Percentiles rank a stretch among this genome's conserved stretches.
Evolutionary conservation across 1,140 invertebrate species (phyloP).

Genomic region (Condylostylus longicornis): DNA sequence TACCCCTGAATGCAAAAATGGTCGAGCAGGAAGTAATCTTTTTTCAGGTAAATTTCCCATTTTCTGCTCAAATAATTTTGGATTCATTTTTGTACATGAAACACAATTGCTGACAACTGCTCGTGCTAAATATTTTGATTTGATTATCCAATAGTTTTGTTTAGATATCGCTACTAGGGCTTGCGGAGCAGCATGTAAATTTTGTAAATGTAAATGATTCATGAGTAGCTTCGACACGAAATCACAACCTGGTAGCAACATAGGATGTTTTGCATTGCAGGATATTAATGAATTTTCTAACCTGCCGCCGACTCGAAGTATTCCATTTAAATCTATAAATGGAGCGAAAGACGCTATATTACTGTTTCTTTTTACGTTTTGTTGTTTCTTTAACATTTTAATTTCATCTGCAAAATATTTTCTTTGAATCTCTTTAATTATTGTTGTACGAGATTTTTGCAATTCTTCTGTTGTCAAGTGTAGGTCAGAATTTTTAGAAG

Average conservation of each 20-base stretch:
- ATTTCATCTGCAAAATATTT: no score
- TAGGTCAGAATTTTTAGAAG: no score
- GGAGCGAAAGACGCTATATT: no score
- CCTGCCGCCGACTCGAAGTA: not conserved
- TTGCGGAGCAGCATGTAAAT: not conserved
- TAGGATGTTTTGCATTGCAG: not conserved
- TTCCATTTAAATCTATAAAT: no score
- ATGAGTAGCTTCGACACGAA: not conserved
- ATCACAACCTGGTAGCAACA: not conserved
- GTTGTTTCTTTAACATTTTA: no score
- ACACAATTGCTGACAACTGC: conserved; percentile 3
- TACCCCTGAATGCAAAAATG: conserved; percentile 1
- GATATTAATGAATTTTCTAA: not conserved
- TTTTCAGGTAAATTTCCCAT: conserved; percentile 3
- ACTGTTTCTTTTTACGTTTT: no score
- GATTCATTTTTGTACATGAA: no score
- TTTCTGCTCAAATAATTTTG: conserved; percentile 7
- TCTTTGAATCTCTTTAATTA: no score
- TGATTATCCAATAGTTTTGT: conserved; percentile 2
- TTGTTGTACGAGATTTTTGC: no score
- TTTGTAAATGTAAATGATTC: not conserved
- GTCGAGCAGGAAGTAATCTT: not conserved
- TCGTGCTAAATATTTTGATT: not conserved
- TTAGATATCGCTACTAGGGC: not conserved
- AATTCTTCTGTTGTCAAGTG: no score